Percentiles rank a stretch among this genome's conserved stretches.
Evolutionary conservation across 2,113 vertebrate genomes (phyloP).

Genomic region (Austrofundulus limnaeus): DNA sequence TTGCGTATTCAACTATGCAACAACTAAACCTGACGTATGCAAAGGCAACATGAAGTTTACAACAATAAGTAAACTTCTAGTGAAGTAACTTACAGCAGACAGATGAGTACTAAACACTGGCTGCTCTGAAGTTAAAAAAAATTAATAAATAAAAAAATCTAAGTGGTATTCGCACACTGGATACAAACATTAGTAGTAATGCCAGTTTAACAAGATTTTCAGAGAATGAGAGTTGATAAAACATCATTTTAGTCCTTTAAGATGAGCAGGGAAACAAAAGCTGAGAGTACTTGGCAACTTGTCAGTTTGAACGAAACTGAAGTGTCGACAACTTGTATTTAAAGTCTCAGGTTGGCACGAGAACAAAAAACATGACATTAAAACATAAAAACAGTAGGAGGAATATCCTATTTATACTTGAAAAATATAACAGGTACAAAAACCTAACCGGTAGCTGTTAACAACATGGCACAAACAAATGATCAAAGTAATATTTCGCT

Average conservation of each 20-base stretch:
- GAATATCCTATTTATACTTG: slow-evolving; percentile 36
- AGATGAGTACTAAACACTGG: slow-evolving; percentile 15
- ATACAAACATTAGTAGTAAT: slow-evolving; percentile 23
- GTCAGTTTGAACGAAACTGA: slow-evolving; percentile 37
- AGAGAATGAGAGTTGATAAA: slow-evolving; percentile 24
- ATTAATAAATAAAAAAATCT: neutral
- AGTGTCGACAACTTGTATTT: slow-evolving; percentile 43
- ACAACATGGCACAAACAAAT: slow-evolving; percentile 61
- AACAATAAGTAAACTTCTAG: neutral
- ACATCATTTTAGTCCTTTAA: slow-evolving; percentile 30
- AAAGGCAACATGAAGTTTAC: slow-evolving; percentile 2
- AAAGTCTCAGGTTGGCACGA: slow-evolving; percentile 30
- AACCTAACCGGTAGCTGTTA: slow-evolving; percentile 22
- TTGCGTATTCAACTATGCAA: neutral
- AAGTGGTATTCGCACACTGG: neutral
- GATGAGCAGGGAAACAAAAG: slow-evolving; percentile 3
- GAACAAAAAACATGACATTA: slow-evolving; percentile 28
- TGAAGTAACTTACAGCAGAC: neutral
- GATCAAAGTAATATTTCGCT: slow-evolving; percentile 48
- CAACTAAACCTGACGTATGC: neutral
- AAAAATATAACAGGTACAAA: slow-evolving; percentile 34
- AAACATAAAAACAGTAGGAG: slow-evolving; percentile 16
- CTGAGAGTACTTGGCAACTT: slow-evolving; percentile 44
- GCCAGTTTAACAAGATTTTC: neutral
- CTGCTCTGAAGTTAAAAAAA: neutral